Conservation (phyloP, 2,113 vertebrate genomes). For the Ceyx cyanopectus region DNA sequence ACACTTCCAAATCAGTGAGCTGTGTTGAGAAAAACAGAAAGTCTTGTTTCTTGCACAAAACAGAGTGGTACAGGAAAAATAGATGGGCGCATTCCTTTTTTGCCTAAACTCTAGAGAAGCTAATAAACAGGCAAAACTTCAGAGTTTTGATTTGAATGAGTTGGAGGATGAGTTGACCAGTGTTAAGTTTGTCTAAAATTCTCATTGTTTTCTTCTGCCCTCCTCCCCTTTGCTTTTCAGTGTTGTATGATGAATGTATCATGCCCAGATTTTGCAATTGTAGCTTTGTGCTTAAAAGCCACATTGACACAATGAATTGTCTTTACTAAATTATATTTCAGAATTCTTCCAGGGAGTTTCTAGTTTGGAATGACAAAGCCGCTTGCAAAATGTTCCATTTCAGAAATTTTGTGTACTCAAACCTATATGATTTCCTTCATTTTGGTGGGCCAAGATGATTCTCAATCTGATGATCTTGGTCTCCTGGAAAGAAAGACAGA, state of each 20-base stretch:
- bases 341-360: slow-evolving; percentile 9
- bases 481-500: background rate
- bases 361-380: slow-evolving; percentile 10
- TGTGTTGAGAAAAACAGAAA: background rate
- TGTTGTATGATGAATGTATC: background rate
- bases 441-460: background rate
- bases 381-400: background rate
- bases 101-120: background rate
- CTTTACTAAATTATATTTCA: slow-evolving; percentile 20
- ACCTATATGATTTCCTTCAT: background rate
- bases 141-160: background rate
- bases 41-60: background rate
- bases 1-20: background rate
- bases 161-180: background rate
- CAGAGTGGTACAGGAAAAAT: background rate
- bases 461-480: background rate
- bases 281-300: slow-evolving; percentile 35
- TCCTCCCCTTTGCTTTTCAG: slow-evolving; percentile 5
- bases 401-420: background rate
- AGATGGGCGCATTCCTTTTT: background rate
- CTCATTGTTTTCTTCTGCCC: background rate
- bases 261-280: slow-evolving; percentile 25
- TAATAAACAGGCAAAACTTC: background rate
- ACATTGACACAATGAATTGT: background rate
- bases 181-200: background rate